phyloP scores from a whole-genome alignment of 2,113 vertebrate species.

The Pimephales promelas region DNA sequence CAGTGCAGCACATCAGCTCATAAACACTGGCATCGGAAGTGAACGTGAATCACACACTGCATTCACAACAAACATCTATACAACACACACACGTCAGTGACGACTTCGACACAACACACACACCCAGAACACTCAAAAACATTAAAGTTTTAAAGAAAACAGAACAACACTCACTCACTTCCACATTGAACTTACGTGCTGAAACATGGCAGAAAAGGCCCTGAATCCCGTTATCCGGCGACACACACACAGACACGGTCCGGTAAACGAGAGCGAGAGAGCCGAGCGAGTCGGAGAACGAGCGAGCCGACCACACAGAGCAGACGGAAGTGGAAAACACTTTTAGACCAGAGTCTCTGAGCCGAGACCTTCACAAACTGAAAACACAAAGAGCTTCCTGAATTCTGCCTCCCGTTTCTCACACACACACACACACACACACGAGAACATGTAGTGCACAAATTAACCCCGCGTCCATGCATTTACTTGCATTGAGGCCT shows the following conservation, averaged over 20 bases:
- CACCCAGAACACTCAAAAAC: too few species aligned
- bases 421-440: too few species aligned
- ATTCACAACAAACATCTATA: not conserved
- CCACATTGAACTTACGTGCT: slow-evolving; percentile 25
- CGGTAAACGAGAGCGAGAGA: not conserved
- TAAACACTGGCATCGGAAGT: not conserved
- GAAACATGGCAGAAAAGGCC: not conserved
- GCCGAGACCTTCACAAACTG: not conserved
- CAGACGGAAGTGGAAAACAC: slow-evolving; percentile 42
- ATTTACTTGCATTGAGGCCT: too few species aligned
- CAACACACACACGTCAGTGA: too few species aligned
- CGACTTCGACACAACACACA: not conserved
- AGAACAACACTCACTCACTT: slow-evolving; percentile 11
- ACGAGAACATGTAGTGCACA: too few species aligned
- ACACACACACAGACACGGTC: not conserved
- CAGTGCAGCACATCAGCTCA: not conserved
- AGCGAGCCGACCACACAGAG: not conserved
- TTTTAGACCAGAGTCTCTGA: slow-evolving; percentile 23
- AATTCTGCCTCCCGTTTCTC: slow-evolving; percentile 27
- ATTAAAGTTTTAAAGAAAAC: too few species aligned
- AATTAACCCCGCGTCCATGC: too few species aligned
- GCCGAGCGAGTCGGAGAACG: not conserved
- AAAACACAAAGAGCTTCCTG: slow-evolving; percentile 41
- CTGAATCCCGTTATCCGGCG: not conserved
- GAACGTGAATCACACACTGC: not conserved